Evolutionary conservation across 2,797 vertebrate genomes (phyloP), one percentile per base, ranked within the genome.

Genomic region (Ptychobarbus kaznakovi): DNA sequence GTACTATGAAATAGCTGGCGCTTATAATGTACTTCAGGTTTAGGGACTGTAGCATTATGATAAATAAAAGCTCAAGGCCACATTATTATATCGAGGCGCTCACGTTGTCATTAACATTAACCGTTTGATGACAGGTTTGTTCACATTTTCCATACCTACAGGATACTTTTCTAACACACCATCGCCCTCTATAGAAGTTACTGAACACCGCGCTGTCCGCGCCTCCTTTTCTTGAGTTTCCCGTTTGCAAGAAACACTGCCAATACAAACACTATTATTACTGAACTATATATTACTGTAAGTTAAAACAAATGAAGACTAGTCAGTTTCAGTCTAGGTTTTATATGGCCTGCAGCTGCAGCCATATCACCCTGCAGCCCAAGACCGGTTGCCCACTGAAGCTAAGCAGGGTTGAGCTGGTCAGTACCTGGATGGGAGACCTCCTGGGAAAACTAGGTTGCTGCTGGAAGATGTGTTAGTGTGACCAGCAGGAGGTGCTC

Each of bases 151-250:
- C 11, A 1, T 42, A 32, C 10, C n/a, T 70, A 12, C 15, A n/a
- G n/a, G 38, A 28, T 56, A 0, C n/a, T 79, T 84, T 49, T 77
- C 8, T 32, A 49, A 63, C 40, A 79, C 51, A 85, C 12, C 15
- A 63, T 51, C 76, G 83, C 76, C 66, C 76, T 80, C 83, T 80
- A 13, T n/a, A 46, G 61, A 28, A 25, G 1, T 22, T 18, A 46
- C 15, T 1, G 38, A 73, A 73, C 42, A 40, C 32, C 4, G 5
- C 32, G 32, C 32, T 32, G 32, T 32, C 32, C 32, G 3, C 22
- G 7, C 18, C 46, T 53, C 6, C 32, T n/a, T n/a, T 35, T 35
- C 16, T 69, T 3, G 61, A 13, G 2, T 46, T 25, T 78, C 22
- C 11, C 4, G 20, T 78, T 63, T 44, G 38, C 13, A 78, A 28